phyloP scores from a whole-genome alignment of 2,888 invertebrate genomes.

The Drosophila eohydei region DNA sequence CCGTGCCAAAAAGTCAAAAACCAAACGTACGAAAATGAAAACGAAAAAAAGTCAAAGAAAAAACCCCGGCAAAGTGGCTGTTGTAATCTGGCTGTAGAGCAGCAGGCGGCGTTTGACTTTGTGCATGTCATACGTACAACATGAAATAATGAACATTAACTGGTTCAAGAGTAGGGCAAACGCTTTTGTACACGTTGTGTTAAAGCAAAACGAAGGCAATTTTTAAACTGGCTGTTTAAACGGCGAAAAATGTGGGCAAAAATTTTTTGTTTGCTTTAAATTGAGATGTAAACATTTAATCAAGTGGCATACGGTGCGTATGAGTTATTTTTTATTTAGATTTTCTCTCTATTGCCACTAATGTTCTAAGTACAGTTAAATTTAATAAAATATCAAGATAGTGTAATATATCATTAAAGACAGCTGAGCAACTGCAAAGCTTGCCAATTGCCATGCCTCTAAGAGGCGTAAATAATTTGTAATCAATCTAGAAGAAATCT shows the following conservation, averaged over 20 bases:
- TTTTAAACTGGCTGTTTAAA: slow-evolving; percentile 1
- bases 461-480: background rate
- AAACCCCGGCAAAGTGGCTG: slow-evolving; percentile 27
- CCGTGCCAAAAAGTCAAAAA: slow-evolving; percentile 46
- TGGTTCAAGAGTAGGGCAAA: slow-evolving; percentile 19
- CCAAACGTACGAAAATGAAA: background rate
- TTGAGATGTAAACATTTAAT: background rate
- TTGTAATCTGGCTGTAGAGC: slow-evolving; percentile 48
- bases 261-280: background rate
- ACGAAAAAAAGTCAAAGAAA: background rate
- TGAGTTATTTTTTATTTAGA: background rate
- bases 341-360: background rate
- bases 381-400: no score
- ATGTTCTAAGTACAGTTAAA: no score
- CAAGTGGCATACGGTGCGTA: background rate
- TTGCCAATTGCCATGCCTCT: no score
- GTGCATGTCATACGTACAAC: slow-evolving; percentile 67
- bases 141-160: slow-evolving; percentile 71
- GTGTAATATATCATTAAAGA: no score
- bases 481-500: background rate
- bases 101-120: slow-evolving; percentile 52
- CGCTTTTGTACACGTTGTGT: slow-evolving; percentile 2
- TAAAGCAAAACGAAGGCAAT: slow-evolving; percentile 6
- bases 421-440: no score
- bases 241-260: background rate